Evolutionary conservation across 2,888 invertebrate species (phyloP).

Genomic region (Dicyrtoma fusca): DNA sequence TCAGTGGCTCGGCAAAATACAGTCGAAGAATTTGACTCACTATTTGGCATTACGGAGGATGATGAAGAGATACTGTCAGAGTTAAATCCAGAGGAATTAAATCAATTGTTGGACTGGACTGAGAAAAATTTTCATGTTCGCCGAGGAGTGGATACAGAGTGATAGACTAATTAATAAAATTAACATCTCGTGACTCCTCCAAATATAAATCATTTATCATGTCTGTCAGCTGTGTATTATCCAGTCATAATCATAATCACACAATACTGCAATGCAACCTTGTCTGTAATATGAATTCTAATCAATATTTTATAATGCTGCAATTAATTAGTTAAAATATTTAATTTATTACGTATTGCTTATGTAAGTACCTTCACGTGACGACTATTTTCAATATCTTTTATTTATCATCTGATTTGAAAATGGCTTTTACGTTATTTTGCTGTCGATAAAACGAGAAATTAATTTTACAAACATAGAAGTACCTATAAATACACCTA

Average conservation of each 20-base stretch:
- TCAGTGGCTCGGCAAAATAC: conserved; percentile 17
- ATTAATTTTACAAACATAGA: no score
- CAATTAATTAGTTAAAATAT: no score
- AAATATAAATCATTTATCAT: neutral
- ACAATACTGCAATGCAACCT: neutral
- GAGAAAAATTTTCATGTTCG: conserved; percentile 32
- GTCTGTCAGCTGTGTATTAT: neutral
- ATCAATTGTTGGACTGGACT: conserved; percentile 41
- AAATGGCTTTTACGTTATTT: no score
- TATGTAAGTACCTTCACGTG: no score
- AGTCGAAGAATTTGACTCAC: conserved; percentile 30
- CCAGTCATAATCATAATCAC: neutral
- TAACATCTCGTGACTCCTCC: neutral
- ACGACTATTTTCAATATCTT: no score
- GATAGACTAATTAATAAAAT: neutral
- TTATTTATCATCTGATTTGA: no score
- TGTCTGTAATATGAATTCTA: conserved; percentile 15
- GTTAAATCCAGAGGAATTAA: conserved; percentile 25
- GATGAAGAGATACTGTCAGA: conserved; percentile 35
- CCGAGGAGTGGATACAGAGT: conserved; percentile 22
- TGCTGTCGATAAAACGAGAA: no score
- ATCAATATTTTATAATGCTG: no score
- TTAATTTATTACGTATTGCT: no score
- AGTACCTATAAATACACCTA: no score
- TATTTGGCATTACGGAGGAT: conserved; percentile 31